These are phyloP conservation scores for Bombus ignitus DNA, from an alignment of 1,140 invertebrate genomes.

Conservation along the genomic window DNA sequence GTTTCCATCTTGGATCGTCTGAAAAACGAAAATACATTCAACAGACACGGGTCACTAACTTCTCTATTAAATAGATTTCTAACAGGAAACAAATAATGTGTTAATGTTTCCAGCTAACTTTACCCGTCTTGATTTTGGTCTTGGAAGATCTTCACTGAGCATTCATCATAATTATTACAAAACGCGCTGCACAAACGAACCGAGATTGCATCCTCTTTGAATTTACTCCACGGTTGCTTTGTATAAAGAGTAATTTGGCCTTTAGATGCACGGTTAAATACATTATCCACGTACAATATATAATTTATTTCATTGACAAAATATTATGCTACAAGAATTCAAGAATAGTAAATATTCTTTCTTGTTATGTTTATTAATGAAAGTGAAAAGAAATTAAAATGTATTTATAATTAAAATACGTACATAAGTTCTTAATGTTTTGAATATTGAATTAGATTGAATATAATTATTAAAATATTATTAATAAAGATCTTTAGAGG, in stretches of 20 bases:
- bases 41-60: constrained; percentile 45
- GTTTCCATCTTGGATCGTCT: constrained; percentile 59
- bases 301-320: not conserved
- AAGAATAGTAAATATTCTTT: not conserved
- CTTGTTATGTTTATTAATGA: not conserved
- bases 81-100: constrained; percentile 24
- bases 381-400: not conserved
- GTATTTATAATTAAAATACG: not conserved
- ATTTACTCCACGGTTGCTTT: not conserved
- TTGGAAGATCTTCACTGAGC: not conserved
- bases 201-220: not conserved
- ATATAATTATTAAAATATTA: too few relatives aligned
- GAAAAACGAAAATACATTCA: constrained; percentile 36
- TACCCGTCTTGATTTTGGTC: constrained; percentile 4
- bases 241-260: not conserved
- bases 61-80: constrained; percentile 21
- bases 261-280: not conserved
- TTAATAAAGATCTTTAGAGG: too few relatives aligned
- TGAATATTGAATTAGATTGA: too few relatives aligned
- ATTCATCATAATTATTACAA: not conserved
- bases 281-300: not conserved
- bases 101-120: constrained; percentile 33
- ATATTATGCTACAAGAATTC: too few relatives aligned
- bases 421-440: too few relatives aligned
- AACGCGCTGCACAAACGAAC: not conserved